Evolutionary conservation across 2,797 vertebrate species (phyloP).

Genomic region (Neosalanx taihuensis): DNA sequence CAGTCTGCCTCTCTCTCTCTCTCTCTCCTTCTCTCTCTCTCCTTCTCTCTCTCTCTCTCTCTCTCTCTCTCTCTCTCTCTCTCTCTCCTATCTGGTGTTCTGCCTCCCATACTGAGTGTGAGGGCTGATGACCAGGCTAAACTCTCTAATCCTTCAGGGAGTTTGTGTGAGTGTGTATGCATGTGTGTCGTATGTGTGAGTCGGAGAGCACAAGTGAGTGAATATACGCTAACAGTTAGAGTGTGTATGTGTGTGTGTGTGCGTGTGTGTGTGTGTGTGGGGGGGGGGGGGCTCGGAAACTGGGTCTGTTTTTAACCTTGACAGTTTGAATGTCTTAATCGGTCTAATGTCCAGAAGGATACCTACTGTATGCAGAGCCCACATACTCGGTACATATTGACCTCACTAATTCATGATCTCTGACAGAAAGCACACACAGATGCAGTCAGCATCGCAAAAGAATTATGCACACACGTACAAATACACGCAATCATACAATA

Average conservation of each 20-base stretch:
- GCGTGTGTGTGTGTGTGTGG: too few relatives aligned
- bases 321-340: too few relatives aligned
- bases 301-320: too few relatives aligned
- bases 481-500: background rate
- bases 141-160: slow-evolving; percentile 15
- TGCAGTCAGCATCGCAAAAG: background rate
- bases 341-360: too few relatives aligned
- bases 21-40: background rate
- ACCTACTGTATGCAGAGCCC: too few relatives aligned
- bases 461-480: background rate
- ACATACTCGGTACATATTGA: background rate
- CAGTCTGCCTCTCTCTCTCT: background rate
- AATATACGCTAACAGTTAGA: too few relatives aligned
- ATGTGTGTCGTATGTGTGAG: background rate
- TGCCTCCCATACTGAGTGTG: background rate
- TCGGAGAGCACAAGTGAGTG: background rate
- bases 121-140: slow-evolving; percentile 15
- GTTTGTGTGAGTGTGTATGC: background rate
- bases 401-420: background rate
- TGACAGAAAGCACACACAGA: background rate
- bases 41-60: background rate
- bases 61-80: background rate
- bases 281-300: too few relatives aligned
- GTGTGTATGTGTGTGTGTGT: too few relatives aligned
- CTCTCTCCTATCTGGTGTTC: background rate